Evolutionary conservation across 2,113 vertebrate species (phyloP), one percentile per base, ranked within the genome.

Genomic region (Cololabis saira): DNA sequence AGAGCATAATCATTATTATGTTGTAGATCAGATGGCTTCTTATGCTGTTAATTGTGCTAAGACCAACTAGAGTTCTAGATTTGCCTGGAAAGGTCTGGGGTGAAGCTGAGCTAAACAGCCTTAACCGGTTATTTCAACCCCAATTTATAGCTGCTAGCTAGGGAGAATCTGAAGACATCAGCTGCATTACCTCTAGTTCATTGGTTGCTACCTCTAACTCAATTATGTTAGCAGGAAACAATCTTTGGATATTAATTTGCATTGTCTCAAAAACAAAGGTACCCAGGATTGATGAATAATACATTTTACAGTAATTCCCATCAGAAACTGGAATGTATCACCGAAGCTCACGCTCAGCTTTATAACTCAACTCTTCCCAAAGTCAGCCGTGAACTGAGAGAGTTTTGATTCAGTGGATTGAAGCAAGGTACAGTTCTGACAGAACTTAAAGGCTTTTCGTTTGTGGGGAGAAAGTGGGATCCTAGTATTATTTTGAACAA

Each of bases 361-460:
- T 70, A 45, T 80, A 86, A 87, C 83, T 74, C 50, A 2, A 6
- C 19, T 63, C 41, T 62, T 55, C 60, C 12, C 11, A 66, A 50
- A 75, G 63, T 75, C 77, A 57, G 62, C 48, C 12, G 60, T 60
- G 45, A 61, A 61, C 56, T 66, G 65, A 71, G 50, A 53, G 63
- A 80, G 63, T 77, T 86, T 67, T 76, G 65, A 89, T 84, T 58
- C 76, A 86, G 75, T 70, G 66, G 84, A 77, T 84, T 63, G 85
- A 53, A 56, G 43, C 60, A 13, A 17, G 67, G 52, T 24, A 14
- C 12, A 21, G 61, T 58, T 59, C 61, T 72, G 70, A 61, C 82
- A 83, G 56, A 51, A 52, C 59, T 52, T 60, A 30, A 30, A 67
- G 53, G 66, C 45, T n/a, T 64, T 61, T 58, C 55, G 66, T 61